Conservation (phyloP, 2,888 invertebrate genomes). For the Trachelus troglodyta region DNA sequence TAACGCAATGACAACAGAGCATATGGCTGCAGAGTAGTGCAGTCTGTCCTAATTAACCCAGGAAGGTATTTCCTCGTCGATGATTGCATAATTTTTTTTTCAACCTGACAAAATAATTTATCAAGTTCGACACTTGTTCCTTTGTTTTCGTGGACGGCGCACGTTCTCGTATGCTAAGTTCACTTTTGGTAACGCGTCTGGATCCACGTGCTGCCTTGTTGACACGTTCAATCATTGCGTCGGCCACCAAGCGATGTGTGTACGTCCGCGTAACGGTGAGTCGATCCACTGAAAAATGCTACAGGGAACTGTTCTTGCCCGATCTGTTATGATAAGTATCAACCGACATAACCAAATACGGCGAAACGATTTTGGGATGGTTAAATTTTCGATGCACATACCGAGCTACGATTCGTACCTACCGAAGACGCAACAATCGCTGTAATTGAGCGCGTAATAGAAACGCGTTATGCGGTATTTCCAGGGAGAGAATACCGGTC, state of each 20-base stretch:
- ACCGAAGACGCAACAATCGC: conserved; percentile 41
- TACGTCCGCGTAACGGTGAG: background rate
- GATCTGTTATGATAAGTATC: background rate
- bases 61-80: background rate
- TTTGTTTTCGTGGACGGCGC: background rate
- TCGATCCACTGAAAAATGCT: background rate
- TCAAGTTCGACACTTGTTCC: background rate
- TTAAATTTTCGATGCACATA: background rate
- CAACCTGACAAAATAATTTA: background rate
- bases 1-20: background rate
- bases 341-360: background rate
- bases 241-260: background rate
- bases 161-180: background rate
- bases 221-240: background rate
- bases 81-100: background rate
- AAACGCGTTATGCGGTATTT: conserved; percentile 57
- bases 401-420: background rate
- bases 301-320: background rate
- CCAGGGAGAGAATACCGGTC: conserved; percentile 52
- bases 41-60: background rate
- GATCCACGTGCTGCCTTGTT: background rate
- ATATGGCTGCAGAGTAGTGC: background rate
- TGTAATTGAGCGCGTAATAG: conserved; percentile 60
- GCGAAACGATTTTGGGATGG: background rate
- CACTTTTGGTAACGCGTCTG: background rate